phyloP scores from a whole-genome alignment of 2,113 vertebrate species.

The Nothobranchius kuhntae region DNA sequence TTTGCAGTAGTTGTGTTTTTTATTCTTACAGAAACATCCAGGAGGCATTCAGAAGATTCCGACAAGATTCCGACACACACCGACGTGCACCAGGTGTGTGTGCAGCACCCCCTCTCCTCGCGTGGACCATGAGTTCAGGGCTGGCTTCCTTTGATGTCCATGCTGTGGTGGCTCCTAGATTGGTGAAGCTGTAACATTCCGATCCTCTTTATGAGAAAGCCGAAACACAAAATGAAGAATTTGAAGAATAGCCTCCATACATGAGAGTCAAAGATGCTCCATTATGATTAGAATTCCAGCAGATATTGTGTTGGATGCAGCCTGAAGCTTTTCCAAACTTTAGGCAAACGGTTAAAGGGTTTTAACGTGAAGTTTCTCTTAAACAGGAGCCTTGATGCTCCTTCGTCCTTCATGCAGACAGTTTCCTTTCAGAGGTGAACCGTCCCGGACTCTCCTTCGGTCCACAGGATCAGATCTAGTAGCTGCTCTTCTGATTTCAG shows the following conservation, averaged over 20 bases:
- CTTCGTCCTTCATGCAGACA: no score
- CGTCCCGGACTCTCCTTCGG: no score
- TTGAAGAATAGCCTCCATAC: not conserved
- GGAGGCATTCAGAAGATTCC: not conserved
- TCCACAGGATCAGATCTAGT: no score
- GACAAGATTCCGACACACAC: not conserved
- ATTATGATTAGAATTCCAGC: constrained; percentile 1
- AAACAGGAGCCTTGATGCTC: no score
- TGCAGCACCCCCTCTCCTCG: no score
- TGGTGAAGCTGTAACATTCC: not conserved
- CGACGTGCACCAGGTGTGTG: not conserved
- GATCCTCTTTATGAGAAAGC: not conserved
- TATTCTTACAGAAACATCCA: not conserved
- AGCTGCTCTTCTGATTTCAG: no score
- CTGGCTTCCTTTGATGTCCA: not conserved
- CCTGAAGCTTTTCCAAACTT: not conserved
- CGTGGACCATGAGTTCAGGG: not conserved
- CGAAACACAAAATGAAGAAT: not conserved
- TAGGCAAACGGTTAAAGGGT: not conserved
- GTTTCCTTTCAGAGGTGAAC: no score
- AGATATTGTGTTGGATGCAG: not conserved
- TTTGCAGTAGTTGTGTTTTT: not conserved
- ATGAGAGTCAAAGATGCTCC: not conserved
- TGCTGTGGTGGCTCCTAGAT: not conserved
- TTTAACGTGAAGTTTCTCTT: not conserved